A percentile compares a stretch with the other conserved stretches of the same genome.
Evolutionary conservation across 1,140 invertebrate species (phyloP).

Genomic region (Bombus affinis): DNA sequence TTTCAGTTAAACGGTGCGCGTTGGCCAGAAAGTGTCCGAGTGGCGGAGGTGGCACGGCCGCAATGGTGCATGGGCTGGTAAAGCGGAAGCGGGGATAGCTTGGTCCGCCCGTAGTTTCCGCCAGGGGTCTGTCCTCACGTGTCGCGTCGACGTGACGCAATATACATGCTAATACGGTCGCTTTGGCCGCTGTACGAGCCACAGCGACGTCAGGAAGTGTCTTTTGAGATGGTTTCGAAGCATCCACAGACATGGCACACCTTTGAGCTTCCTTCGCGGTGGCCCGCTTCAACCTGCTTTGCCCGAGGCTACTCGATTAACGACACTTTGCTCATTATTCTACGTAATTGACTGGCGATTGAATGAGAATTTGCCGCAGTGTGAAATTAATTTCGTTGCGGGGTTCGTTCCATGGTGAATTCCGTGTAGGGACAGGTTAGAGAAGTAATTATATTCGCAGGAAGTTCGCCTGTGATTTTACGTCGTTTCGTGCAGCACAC

Average conservation of each 20-base stretch:
- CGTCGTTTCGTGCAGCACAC: too few species aligned
- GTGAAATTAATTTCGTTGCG: not conserved
- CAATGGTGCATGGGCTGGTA: conserved; percentile 21
- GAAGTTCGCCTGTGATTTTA: too few species aligned
- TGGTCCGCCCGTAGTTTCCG: conserved; percentile 46
- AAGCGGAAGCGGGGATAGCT: conserved; percentile 39
- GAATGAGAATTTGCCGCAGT: not conserved
- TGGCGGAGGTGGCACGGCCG: not conserved
- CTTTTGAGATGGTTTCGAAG: conserved; percentile 38
- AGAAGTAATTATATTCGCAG: too few species aligned
- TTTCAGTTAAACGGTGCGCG: conserved; percentile 16
- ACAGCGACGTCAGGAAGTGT: conserved; percentile 53
- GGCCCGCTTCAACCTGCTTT: not conserved
- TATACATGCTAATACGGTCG: conserved; percentile 73
- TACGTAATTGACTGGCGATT: not conserved
- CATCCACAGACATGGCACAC: conserved; percentile 21
- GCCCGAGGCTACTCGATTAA: conserved; percentile 8
- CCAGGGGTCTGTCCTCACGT: conserved; percentile 54
- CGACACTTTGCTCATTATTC: conserved; percentile 16
- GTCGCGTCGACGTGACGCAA: conserved; percentile 69
- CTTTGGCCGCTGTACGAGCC: conserved; percentile 50
- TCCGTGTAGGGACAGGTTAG: too few species aligned
- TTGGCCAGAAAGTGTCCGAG: not conserved
- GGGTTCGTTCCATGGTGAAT: too few species aligned
- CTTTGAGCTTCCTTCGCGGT: conserved; percentile 19